Evolutionary conservation across 1,140 invertebrate species (phyloP), one percentile per base, ranked within the genome.

Genomic region (Eurytemora carolleeae): DNA sequence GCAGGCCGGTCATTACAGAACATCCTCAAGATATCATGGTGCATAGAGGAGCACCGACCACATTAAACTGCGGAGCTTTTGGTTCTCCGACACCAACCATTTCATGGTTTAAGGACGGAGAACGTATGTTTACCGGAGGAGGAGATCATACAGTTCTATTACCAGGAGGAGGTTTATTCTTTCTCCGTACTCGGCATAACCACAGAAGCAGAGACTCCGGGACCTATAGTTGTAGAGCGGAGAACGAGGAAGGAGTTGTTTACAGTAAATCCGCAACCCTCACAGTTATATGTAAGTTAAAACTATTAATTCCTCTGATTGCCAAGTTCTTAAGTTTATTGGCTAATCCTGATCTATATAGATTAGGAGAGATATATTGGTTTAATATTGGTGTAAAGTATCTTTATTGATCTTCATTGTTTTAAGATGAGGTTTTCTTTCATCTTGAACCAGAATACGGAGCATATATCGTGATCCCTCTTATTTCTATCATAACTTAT

Each of bases 11-110:
- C 23, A 77, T 77, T 31, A 69, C 72, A 2, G 76, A 77, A 66
- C 75, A 77, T 66, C 76, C 76, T 1, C 52, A 68, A 19, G 71
- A 76, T 67, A 65, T 74, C 26, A 71, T 76, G 55, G 73, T 76
- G 19, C 69, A 71, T 3, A 72, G 70, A 56, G 72, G 75, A 57
- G 72, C 76, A 26, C 75, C 76, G 17, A 73, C 72, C 7, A 77
- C 74, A 3, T 59, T 65, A 15, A 65, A 65, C 55, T 66, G 65
- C 21, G 64, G 61, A 16, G 64, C 64, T 12, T 52, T 58, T 12
- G 63, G 65, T 7, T 57, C 16, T 24, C 64, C 64, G 0, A 55
- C 62, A n/a, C 52, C 65, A 0, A 66, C 63, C 16, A 73, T 76
- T 61, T 71, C 71, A 26, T 76, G 75, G 75, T 76, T 52, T 53